Evolutionary conservation across 2,113 vertebrate species (phyloP).

Genomic region (Scophthalmus maximus): DNA sequence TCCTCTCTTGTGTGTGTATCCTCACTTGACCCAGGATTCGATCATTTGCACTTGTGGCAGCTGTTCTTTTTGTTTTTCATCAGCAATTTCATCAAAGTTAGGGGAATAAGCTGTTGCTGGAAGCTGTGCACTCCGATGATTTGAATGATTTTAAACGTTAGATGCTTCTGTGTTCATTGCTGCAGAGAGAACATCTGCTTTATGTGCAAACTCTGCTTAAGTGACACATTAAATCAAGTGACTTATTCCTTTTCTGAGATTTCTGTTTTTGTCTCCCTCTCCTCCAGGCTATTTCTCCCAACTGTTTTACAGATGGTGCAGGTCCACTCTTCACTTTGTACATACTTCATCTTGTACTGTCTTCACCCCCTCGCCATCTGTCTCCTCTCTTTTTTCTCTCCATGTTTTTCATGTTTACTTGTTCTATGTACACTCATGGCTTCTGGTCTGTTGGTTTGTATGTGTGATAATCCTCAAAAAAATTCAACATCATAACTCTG

Average conservation of each 20-base stretch:
- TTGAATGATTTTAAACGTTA: conserved; percentile 14
- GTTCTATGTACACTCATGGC: conserved; percentile 51
- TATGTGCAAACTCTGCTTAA: conserved; percentile 1
- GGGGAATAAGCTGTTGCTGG: not conserved
- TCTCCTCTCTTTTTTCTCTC: conserved; percentile 43
- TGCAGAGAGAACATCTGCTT: conserved; percentile 30
- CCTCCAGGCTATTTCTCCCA: conserved; percentile 43
- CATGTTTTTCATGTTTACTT: conserved; percentile 55
- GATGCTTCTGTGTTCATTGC: not conserved
- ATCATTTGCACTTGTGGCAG: conserved; percentile 1
- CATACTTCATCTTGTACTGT: conserved; percentile 53
- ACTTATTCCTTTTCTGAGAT: conserved; percentile 14
- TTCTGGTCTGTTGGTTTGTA: conserved; percentile 52
- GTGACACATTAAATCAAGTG: conserved; percentile 18
- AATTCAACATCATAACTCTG: conserved; percentile 34
- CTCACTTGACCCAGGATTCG: not conserved
- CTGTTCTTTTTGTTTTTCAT: not conserved
- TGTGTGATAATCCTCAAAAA: conserved; percentile 47
- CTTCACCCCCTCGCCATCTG: conserved; percentile 80
- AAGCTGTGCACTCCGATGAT: conserved; percentile 22
- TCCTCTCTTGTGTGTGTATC: not conserved
- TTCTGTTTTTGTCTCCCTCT: conserved; percentile 27
- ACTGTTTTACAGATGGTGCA: conserved; percentile 76
- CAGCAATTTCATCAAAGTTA: not conserved
- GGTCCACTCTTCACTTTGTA: conserved; percentile 65